phyloP scores from a whole-genome alignment of 2,113 vertebrate species.

The Scalopus aquaticus region DNA sequence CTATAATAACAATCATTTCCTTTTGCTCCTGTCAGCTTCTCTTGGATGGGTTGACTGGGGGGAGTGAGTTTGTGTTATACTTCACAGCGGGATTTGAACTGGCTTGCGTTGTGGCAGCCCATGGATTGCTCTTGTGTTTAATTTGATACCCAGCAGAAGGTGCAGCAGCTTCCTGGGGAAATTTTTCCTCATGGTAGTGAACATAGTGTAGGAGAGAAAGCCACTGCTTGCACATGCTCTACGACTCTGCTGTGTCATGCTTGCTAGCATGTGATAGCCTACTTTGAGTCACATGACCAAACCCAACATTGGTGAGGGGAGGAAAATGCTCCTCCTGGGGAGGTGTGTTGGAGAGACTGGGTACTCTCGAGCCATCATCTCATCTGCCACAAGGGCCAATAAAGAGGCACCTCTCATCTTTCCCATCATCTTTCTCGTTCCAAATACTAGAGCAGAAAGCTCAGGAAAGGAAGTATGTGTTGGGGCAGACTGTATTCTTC shows the following conservation, averaged over 20 bases:
- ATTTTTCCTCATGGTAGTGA: neutral
- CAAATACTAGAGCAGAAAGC: neutral
- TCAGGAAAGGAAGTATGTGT: neutral
- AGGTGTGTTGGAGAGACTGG: neutral
- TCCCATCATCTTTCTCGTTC: neutral
- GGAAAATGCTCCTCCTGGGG: neutral
- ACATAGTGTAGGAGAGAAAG: neutral
- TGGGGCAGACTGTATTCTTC: neutral
- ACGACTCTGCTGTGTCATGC: neutral
- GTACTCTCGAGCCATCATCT: neutral
- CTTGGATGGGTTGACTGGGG: too few species aligned
- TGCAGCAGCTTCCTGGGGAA: too few species aligned
- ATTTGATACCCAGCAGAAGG: neutral
- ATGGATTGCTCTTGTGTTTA: neutral
- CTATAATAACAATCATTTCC: neutral
- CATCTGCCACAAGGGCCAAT: neutral
- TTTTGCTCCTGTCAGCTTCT: neutral
- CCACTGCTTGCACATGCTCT: too few species aligned
- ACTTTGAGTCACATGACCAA: neutral
- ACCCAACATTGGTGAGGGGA: neutral
- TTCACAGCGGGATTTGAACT: neutral
- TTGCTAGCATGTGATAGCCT: neutral
- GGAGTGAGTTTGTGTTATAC: neutral
- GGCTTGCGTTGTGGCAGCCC: neutral
- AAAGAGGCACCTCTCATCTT: neutral